Evolutionary conservation across 2,113 vertebrate species (phyloP), one percentile per base, ranked within the genome.

Genomic region (Atrichornis clamosus): DNA sequence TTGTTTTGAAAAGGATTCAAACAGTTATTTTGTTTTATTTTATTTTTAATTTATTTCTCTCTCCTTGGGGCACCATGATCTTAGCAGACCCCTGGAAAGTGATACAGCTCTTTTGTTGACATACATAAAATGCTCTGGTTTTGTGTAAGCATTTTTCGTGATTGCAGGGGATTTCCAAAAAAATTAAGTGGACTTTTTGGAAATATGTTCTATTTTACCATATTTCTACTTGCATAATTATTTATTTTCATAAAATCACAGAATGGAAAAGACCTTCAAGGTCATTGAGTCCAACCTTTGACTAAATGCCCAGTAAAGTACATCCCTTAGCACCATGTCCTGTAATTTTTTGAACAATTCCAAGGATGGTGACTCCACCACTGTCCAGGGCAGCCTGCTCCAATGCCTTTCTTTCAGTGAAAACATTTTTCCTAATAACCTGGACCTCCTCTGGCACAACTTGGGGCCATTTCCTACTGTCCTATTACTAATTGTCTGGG

Each of bases 391-490:
- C 39, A 69, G 8, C 14, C 22, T 69, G 27, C 39, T 77, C 46
- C 63, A 69, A 15, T 19, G 39, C 22, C 19, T 27, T 19, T 23
- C 15, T 50, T 33, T 10, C 11, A n/a, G 4, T n/a, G 15, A 70
- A 78, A 53, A 39, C 60, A 39, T 14, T n/a, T 78, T 53, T 87
- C 28, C 47, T 39, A 1, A 7, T 28, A 16, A 39, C 19, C n/a
- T 53, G 47, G n/a, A n/a, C 13, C 3, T 53, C 33, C 33, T 8
- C 74, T 33, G 33, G 18, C 23, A 53, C 27, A 46, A 33, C 23
- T 33, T n/a, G 55, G 23, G 37, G 47, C 3, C 0, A 0, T 69
- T 87, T n/a, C 8, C 20, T 23, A 22, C 37, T 46, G 15, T 60
- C 27, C 33, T 39, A 2, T 52, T 32, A 8, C 11, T 23, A 15